Conservation (phyloP, 1,140 invertebrate genomes). For the Vanessa tameamea region DNA sequence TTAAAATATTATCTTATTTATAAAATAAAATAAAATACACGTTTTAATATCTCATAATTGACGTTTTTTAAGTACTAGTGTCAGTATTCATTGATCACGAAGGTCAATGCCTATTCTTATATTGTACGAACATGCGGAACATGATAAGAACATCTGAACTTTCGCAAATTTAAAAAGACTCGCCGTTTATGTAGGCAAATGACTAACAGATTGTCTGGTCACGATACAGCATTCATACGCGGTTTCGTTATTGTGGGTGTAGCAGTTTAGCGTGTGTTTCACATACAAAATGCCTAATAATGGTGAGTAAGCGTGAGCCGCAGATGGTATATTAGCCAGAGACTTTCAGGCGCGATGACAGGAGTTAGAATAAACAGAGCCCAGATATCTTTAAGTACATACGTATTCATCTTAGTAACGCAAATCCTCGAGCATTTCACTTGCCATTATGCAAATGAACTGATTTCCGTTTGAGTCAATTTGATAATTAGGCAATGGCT, state of each 20-base stretch:
- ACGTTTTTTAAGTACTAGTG: too few species aligned
- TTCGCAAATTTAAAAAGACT: conserved; percentile 27
- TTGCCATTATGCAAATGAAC: conserved; percentile 26
- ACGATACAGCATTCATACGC: conserved; percentile 38
- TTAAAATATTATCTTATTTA: too few species aligned
- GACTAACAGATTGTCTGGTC: conserved; percentile 36
- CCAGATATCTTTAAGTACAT: conserved; percentile 25
- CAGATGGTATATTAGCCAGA: conserved; percentile 53
- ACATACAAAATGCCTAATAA: conserved; percentile 69
- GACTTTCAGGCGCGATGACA: conserved; percentile 49
- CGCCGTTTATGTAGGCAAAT: conserved; percentile 21
- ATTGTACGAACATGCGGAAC: neutral
- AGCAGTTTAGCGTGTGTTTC: conserved; percentile 54
- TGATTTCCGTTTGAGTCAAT: conserved; percentile 14
- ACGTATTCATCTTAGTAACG: conserved; percentile 28
- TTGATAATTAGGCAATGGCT: conserved; percentile 10
- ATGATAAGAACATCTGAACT: conserved; percentile 15
- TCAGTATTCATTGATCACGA: too few species aligned
- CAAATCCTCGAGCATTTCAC: conserved; percentile 27
- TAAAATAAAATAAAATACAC: too few species aligned
- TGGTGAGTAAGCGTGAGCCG: conserved; percentile 40
- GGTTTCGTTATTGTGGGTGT: conserved; percentile 43
- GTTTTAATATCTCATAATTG: too few species aligned
- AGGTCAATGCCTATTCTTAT: neutral
- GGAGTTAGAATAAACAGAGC: conserved; percentile 37